These are phyloP conservation scores for Chrysochloris asiatica DNA, from an alignment of 2,113 vertebrate species.

Conservation along the genomic window DNA sequence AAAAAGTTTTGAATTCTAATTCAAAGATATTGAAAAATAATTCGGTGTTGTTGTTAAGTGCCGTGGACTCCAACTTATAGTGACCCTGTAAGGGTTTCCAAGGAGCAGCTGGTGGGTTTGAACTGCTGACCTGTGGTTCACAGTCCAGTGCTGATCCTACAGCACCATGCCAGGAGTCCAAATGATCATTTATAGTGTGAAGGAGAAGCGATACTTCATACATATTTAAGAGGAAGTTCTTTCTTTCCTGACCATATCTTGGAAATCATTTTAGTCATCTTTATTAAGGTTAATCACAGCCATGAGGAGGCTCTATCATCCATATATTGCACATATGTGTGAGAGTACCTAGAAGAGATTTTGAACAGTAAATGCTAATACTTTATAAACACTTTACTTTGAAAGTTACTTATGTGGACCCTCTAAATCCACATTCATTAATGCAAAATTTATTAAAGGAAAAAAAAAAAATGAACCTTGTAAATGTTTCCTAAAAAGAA, in stretches of 20 bases:
- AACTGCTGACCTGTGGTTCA: no score
- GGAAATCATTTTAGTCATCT: conserved; percentile 50
- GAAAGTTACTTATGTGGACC: conserved; percentile 61
- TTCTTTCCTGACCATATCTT: conserved; percentile 54
- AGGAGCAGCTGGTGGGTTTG: no score
- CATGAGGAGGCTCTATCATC: conserved; percentile 34
- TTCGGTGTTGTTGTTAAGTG: no score
- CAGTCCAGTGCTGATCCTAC: no score
- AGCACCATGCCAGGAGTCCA: conserved; percentile 39
- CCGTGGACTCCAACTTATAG: no score
- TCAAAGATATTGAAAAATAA: not conserved
- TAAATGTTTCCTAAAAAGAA: conserved; percentile 62
- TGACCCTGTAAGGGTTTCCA: no score
- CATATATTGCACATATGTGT: not conserved
- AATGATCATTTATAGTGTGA: not conserved
- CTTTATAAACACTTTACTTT: conserved; percentile 60
- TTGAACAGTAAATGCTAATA: conserved; percentile 55
- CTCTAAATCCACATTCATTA: conserved; percentile 51
- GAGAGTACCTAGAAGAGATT: conserved; percentile 2
- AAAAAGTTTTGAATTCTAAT: not conserved
- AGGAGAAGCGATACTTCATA: conserved; percentile 41
- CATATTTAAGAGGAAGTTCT: not conserved
- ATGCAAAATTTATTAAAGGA: conserved; percentile 70
- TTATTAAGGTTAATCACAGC: conserved; percentile 58
- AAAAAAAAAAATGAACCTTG: conserved; percentile 63